A percentile compares a stretch with the other conserved stretches of the same genome.
phyloP scores from a whole-genome alignment of 1,140 invertebrate species.

The Chironomus striatipennis region DNA sequence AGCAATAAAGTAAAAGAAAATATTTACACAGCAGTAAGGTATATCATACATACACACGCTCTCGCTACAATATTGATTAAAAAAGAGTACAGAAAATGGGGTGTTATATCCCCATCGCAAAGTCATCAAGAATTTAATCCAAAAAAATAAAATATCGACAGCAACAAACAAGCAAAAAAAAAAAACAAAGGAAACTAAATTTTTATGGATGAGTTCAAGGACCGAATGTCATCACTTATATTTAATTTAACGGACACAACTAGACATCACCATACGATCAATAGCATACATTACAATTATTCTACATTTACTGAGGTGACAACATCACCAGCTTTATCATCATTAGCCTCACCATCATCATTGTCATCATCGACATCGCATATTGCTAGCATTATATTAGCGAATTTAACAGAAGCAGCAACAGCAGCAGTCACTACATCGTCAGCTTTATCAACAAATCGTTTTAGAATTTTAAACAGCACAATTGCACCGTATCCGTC shows the following conservation, averaged over 20 bases:
- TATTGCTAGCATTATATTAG: neutral
- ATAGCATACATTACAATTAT: neutral
- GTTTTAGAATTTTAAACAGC: neutral
- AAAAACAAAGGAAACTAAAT: neutral
- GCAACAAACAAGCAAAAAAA: neutral
- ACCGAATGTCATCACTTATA: neutral
- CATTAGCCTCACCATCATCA: neutral
- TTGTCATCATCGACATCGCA: neutral
- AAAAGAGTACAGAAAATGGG: too few relatives aligned
- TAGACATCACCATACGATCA: neutral
- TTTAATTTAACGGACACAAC: constrained; percentile 17
- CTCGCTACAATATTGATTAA: too few relatives aligned
- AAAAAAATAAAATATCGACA: neutral
- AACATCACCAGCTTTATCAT: neutral
- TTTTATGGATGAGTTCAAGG: constrained; percentile 21
- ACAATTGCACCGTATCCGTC: constrained; percentile 18
- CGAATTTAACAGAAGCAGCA: neutral
- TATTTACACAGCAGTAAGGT: neutral
- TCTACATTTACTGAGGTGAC: neutral
- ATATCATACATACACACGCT: neutral
- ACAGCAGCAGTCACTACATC: neutral
- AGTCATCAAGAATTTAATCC: neutral
- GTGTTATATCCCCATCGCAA: neutral
- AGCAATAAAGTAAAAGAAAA: neutral
- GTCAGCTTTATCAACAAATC: neutral